These are phyloP conservation scores for Hippoglossus hippoglossus DNA, from an alignment of 2,797 vertebrate species.

Conservation along the genomic window DNA sequence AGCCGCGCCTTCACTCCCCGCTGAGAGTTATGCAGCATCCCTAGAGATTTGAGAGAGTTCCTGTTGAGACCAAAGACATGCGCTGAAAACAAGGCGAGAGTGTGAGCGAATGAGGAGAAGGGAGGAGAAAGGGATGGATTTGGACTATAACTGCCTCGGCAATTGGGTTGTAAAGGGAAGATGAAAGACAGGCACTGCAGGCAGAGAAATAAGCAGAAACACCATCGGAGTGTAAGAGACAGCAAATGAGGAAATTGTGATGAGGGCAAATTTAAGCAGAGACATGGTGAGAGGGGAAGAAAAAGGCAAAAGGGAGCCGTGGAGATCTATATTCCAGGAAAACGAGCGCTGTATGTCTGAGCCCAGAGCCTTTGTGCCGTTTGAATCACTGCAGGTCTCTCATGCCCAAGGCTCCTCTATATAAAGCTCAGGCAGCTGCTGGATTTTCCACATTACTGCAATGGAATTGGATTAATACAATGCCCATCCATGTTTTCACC, in stretches of 20 bases:
- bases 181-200: constrained; percentile 63
- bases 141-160: constrained; percentile 50
- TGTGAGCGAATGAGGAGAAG: constrained; percentile 31
- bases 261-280: constrained; percentile 64
- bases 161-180: constrained; percentile 58
- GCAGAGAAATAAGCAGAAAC: constrained; percentile 57
- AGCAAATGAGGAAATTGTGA: constrained; percentile 68
- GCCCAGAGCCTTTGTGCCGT: constrained; percentile 69
- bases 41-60: constrained; percentile 22
- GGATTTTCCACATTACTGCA: constrained; percentile 75
- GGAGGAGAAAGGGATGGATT: constrained; percentile 40
- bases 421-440: constrained; percentile 79
- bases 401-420: constrained; percentile 70
- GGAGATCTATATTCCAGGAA: constrained; percentile 57
- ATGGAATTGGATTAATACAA: constrained; percentile 76
- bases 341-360: constrained; percentile 64
- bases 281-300: constrained; percentile 39
- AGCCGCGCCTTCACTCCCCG: constrained; percentile 15
- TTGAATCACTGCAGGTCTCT: constrained; percentile 74
- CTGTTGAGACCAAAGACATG: constrained; percentile 46
- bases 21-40: constrained; percentile 21
- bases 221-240: constrained; percentile 48
- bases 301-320: constrained; percentile 47
- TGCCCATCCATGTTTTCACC: constrained; percentile 55
- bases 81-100: constrained; percentile 42